Evolutionary conservation across 2,888 invertebrate genomes (phyloP), one percentile per base, ranked within the genome.

Genomic region (Eristalis pertinax): DNA sequence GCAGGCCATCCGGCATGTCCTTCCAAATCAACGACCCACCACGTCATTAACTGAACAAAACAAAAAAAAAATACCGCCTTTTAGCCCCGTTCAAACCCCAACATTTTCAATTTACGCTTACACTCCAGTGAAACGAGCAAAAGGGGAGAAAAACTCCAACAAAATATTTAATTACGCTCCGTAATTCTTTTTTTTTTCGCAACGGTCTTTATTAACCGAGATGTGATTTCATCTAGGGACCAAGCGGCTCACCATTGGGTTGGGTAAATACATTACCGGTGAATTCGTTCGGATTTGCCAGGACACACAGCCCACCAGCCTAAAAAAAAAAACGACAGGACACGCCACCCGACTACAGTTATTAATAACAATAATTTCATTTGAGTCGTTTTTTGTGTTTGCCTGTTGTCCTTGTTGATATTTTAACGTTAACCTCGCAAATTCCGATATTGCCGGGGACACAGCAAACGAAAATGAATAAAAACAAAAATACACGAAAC

Each of bases 181-280:
- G 74, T 38, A 65, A 58, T 38, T 70, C 56, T 68, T 74, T 81
- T 70, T 38, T 38, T 50, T 50, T 50, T 50, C 19, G 4, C 50
- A 50, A 50, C 50, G 65, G 35, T 70, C 82, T 83, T 83, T 86
- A 86, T 83, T 78, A 86, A 86, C 86, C 78, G 38, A 86, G 78
- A 83, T 83, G 74, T 82, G 74, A 83, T 86, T 83, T 79, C 62
- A 82, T 82, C 82, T 56, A 63, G 62, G 41, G 64, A 69, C 38
- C 3, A 38, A 13, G 38, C 41, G 56, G 62, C 60, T 50, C 11
- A 50, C 64, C 65, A 50, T 41, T 38, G 43, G 64, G 35, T 2
- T 62, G 38, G 32, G 60, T 72, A 56, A 69, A 74, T 64, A 35
- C 62, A 67, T 73, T 67, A 76, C 75, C 32, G 50, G 26, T 62